These are phyloP conservation scores for Spodoptera picta DNA, from an alignment of 2,888 invertebrate genomes.

Conservation along the genomic window DNA sequence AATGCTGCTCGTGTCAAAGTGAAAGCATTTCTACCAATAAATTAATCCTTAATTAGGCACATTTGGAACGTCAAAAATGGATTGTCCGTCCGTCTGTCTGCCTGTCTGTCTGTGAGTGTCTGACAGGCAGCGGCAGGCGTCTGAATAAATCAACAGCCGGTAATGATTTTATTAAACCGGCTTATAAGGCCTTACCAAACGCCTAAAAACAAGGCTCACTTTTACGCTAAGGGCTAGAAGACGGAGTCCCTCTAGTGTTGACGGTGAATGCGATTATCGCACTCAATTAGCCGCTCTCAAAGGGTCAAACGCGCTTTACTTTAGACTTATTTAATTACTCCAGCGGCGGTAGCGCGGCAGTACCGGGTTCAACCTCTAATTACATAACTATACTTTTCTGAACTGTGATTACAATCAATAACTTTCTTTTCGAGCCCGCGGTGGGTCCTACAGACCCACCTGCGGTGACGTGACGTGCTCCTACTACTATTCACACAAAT, in stretches of 20 bases:
- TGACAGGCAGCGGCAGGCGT: too few relatives aligned
- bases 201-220: too few relatives aligned
- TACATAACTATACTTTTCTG: constrained; percentile 8
- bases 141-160: constrained; percentile 7
- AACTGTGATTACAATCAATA: constrained; percentile 6
- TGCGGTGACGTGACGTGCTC: too few relatives aligned
- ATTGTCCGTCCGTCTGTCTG: too few relatives aligned
- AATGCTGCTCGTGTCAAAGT: too few relatives aligned
- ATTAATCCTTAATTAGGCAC: too few relatives aligned
- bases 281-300: constrained; percentile 43
- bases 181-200: background rate
- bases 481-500: background rate
- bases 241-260: constrained; percentile 4
- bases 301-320: constrained; percentile 39
- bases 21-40: too few relatives aligned
- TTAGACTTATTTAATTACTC: background rate
- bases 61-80: too few relatives aligned
- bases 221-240: background rate
- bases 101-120: too few relatives aligned
- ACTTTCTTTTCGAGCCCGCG: background rate
- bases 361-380: constrained; percentile 2
- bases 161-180: too few relatives aligned
- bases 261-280: constrained; percentile 35
- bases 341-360: too few relatives aligned
- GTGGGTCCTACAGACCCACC: too few relatives aligned